Conservation (phyloP, 1,140 invertebrate genomes). For the Xylocopa sonorina region DNA sequence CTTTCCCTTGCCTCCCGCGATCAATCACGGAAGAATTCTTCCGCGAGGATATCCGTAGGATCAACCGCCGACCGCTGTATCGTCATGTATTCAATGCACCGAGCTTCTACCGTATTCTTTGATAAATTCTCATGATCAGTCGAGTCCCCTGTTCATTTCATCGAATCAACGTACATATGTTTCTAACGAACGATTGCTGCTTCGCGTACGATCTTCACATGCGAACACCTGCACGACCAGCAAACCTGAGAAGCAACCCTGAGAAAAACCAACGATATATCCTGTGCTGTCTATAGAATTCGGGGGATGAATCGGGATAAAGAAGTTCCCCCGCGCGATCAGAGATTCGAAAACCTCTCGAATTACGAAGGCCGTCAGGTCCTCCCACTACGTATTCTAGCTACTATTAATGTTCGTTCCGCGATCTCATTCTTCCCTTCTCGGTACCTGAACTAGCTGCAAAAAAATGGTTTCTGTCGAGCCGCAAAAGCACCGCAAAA, state of each 20-base stretch:
- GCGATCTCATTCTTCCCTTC: background rate
- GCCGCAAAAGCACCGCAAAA: slow-evolving; percentile 34
- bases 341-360: slow-evolving; percentile 59
- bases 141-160: too few species aligned
- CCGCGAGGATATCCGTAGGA: slow-evolving; percentile 4
- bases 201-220: background rate
- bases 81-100: too few species aligned
- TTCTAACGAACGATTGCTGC: background rate
- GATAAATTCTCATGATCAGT: background rate
- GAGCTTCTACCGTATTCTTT: background rate
- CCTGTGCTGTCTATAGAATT: slow-evolving; percentile 6
- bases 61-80: background rate
- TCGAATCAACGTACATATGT: too few species aligned
- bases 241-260: background rate
- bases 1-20: background rate
- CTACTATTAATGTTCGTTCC: slow-evolving; percentile 14
- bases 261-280: slow-evolving; percentile 39
- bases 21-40: slow-evolving; percentile 30
- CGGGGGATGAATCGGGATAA: slow-evolving; percentile 37
- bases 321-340: slow-evolving; percentile 34
- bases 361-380: slow-evolving; percentile 51
- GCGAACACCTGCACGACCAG: background rate
- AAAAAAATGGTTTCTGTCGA: slow-evolving; percentile 34
- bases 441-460: slow-evolving; percentile 5
- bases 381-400: background rate